A percentile compares a stretch with the other conserved stretches of the same genome.
Evolutionary conservation across 2,797 vertebrate species (phyloP).

Genomic region (Chelon auratus): DNA sequence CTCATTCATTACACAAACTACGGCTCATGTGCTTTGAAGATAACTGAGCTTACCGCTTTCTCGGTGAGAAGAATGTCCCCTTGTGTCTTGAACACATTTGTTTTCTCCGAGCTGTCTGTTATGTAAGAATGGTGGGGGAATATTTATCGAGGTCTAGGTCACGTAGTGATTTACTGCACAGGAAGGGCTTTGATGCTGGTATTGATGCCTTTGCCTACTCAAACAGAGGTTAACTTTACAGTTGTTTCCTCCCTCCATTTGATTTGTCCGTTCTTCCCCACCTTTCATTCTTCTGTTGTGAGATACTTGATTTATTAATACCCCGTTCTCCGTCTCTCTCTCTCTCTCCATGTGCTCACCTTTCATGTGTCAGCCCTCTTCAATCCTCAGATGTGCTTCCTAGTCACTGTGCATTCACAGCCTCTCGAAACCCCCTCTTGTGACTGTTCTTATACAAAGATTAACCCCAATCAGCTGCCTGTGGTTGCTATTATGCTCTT

Average conservation of each 20-base stretch:
- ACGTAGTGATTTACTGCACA: slow-evolving; percentile 70
- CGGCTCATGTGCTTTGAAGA: not conserved
- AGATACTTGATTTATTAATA: slow-evolving; percentile 21
- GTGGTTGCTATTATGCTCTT: slow-evolving; percentile 27
- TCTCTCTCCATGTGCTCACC: slow-evolving; percentile 11
- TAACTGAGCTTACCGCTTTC: not conserved
- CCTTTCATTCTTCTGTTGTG: slow-evolving; percentile 25
- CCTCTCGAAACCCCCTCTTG: slow-evolving; percentile 27
- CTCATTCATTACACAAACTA: slow-evolving; percentile 1
- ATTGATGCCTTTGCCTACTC: slow-evolving; percentile 70
- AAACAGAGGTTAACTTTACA: slow-evolving; percentile 48
- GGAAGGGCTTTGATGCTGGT: slow-evolving; percentile 74
- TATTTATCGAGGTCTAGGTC: slow-evolving; percentile 64
- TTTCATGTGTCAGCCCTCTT: slow-evolving; percentile 29
- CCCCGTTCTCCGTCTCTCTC: slow-evolving; percentile 4
- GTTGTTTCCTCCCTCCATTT: slow-evolving; percentile 10
- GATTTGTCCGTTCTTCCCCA: slow-evolving; percentile 38
- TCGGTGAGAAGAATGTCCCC: slow-evolving; percentile 11
- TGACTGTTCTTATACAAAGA: slow-evolving; percentile 22
- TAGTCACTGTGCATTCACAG: slow-evolving; percentile 38
- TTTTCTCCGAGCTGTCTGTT: slow-evolving; percentile 50
- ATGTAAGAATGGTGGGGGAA: slow-evolving; percentile 51
- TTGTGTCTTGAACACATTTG: slow-evolving; percentile 43
- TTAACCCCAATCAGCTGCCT: slow-evolving; percentile 46
- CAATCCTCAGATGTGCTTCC: slow-evolving; percentile 47